phyloP scores from a whole-genome alignment of 2,888 invertebrate species.

The Cantharis rustica region DNA sequence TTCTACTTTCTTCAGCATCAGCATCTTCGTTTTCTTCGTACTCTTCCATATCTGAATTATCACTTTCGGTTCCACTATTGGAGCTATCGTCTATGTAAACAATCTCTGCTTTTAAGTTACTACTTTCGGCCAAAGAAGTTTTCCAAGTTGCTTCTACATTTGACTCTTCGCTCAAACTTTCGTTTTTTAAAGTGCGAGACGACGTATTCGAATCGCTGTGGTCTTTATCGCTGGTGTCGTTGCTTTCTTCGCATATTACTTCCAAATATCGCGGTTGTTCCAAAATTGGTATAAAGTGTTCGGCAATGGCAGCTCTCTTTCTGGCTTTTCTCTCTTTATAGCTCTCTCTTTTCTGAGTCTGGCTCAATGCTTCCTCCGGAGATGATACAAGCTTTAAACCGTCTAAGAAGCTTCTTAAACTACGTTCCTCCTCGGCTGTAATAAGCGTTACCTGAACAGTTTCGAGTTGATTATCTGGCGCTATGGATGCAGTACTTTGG shows the following conservation, averaged over 20 bases:
- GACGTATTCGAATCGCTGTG: constrained; percentile 43
- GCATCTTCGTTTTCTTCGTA: constrained; percentile 56
- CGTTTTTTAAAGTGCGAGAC: constrained; percentile 54
- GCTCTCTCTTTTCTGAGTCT: constrained; percentile 35
- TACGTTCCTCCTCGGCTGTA: constrained; percentile 63
- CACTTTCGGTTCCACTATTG: constrained; percentile 60
- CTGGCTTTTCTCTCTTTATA: constrained; percentile 57
- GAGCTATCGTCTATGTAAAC: constrained; percentile 72
- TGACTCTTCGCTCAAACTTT: constrained; percentile 46
- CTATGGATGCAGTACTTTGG: constrained; percentile 57
- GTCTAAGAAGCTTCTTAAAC: constrained; percentile 61
- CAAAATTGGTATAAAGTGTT: constrained; percentile 63
- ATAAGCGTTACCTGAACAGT: constrained; percentile 46
- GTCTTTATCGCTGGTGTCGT: constrained; percentile 64
- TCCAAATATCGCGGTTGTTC: constrained; percentile 72
- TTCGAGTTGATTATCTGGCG: constrained; percentile 50
- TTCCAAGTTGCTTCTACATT: constrained; percentile 30
- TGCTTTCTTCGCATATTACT: constrained; percentile 79
- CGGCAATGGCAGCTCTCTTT: constrained; percentile 61
- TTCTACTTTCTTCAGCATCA: constrained; percentile 54
- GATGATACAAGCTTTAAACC: constrained; percentile 62
- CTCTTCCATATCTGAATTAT: constrained; percentile 56
- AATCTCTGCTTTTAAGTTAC: constrained; percentile 56
- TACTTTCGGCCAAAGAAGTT: constrained; percentile 12
- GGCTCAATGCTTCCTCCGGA: constrained; percentile 52